Percentiles rank a stretch among this genome's conserved stretches.
These are phyloP conservation scores for Aurelia sp. DNA, from an alignment of 30 jellyfish, hydroid and myxozoan genomes.

Conservation along the genomic window DNA sequence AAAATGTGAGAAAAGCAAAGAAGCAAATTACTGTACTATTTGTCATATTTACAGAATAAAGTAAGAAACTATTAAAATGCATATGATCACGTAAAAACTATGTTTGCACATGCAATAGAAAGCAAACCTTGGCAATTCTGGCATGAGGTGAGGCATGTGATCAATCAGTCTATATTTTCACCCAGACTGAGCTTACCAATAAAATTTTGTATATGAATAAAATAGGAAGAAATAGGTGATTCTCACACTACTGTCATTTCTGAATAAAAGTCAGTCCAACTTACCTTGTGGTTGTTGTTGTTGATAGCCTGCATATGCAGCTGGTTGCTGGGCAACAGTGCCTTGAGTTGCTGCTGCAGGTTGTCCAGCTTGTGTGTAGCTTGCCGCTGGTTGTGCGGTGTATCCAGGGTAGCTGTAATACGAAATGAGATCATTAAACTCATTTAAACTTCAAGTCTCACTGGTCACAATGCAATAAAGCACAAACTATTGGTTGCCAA, in stretches of 20 bases:
- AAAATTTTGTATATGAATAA: not conserved
- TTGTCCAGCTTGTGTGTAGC: slow-evolving; percentile 38
- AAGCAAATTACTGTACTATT: no score
- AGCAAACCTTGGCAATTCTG: no score
- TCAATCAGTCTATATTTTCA: no score
- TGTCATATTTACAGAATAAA: no score
- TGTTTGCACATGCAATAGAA: no score
- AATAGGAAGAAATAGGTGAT: not conserved
- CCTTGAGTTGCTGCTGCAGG: slow-evolving; percentile 22
- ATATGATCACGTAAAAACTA: no score
- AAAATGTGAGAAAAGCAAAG: no score
- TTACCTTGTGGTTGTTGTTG: slow-evolving; percentile 45
- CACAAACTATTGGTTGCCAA: not conserved
- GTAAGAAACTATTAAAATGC: no score
- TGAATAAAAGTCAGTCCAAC: not conserved
- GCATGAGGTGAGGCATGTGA: no score
- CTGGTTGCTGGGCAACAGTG: slow-evolving; percentile 9
- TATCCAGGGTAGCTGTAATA: slow-evolving; percentile 43
- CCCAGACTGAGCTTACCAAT: not conserved
- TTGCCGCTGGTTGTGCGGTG: slow-evolving; percentile 10
- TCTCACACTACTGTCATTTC: no score
- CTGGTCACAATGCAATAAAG: not conserved
- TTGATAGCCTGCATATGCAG: slow-evolving; percentile 32
- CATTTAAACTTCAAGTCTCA: not conserved
- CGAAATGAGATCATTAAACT: not conserved